These are phyloP conservation scores for Petroica traversi DNA, from an alignment of 2,113 vertebrate genomes.

Conservation along the genomic window DNA sequence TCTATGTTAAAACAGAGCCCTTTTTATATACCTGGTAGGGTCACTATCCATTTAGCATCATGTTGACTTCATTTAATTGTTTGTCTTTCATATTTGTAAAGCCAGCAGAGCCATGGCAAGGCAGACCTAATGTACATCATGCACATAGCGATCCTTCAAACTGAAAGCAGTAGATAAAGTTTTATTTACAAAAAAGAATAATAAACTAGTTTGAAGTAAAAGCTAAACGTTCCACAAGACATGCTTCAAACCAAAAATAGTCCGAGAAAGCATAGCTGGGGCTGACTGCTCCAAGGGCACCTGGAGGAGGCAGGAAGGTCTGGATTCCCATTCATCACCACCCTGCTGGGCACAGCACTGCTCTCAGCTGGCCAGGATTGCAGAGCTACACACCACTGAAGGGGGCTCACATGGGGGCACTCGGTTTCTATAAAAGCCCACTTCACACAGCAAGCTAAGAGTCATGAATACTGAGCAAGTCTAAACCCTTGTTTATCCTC, in stretches of 20 bases:
- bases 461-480: not conserved
- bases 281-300: not conserved
- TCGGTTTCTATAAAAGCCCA: not conserved
- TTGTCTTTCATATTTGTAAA: not conserved
- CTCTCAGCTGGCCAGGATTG: not conserved
- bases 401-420: not conserved
- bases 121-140: not conserved
- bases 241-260: not conserved
- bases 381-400: not conserved
- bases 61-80: not conserved
- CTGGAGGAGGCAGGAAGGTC: not conserved
- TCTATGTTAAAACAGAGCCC: not conserved
- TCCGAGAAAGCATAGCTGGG: accelerated
- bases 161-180: not conserved
- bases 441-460: not conserved
- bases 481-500: not conserved
- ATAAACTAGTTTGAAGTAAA: not conserved
- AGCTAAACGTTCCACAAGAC: not conserved
- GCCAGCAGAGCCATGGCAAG: not conserved
- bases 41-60: not conserved
- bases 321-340: not conserved
- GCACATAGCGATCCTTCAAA: not conserved
- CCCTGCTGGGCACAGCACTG: not conserved
- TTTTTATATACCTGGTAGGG: not conserved
- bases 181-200: not conserved